Percentiles rank a stretch among this genome's conserved stretches.
Evolutionary conservation across 2,797 vertebrate species (phyloP).

Genomic region (Limnodromus scolopaceus): DNA sequence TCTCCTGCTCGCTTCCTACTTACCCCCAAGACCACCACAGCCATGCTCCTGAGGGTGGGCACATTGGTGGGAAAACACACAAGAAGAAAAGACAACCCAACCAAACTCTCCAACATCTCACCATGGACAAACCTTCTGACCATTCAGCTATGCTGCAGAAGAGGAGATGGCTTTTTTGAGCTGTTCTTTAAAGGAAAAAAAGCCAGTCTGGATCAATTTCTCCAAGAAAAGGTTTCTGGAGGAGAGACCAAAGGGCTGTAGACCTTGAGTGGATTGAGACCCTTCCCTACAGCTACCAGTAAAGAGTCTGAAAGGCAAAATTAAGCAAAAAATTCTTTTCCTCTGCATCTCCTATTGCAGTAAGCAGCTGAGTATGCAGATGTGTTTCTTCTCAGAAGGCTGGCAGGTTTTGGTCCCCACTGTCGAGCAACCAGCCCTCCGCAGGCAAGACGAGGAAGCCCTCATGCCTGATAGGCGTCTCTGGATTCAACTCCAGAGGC

Average conservation of each 20-base stretch:
- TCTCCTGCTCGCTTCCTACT: background rate
- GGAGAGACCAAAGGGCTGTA: background rate
- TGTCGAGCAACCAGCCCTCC: rapidly evolving
- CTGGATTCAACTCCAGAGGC: background rate
- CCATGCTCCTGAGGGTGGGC: background rate
- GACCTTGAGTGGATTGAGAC: background rate
- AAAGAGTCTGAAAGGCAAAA: background rate
- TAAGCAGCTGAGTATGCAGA: background rate
- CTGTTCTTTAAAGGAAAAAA: background rate
- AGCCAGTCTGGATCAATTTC: background rate
- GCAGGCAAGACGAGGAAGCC: background rate
- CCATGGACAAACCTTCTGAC: background rate
- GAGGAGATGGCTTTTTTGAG: background rate
- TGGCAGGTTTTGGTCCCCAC: background rate
- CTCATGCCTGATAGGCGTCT: background rate
- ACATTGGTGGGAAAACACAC: background rate
- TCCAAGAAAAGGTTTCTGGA: background rate
- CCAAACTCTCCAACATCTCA: background rate
- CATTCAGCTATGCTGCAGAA: background rate
- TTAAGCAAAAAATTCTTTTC: background rate
- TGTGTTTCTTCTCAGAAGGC: background rate
- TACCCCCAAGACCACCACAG: rapidly evolving
- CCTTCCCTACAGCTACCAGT: background rate
- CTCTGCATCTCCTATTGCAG: background rate
- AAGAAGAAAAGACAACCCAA: background rate